phyloP scores from a whole-genome alignment of 1,140 invertebrate species.

The Prorops nasuta region DNA sequence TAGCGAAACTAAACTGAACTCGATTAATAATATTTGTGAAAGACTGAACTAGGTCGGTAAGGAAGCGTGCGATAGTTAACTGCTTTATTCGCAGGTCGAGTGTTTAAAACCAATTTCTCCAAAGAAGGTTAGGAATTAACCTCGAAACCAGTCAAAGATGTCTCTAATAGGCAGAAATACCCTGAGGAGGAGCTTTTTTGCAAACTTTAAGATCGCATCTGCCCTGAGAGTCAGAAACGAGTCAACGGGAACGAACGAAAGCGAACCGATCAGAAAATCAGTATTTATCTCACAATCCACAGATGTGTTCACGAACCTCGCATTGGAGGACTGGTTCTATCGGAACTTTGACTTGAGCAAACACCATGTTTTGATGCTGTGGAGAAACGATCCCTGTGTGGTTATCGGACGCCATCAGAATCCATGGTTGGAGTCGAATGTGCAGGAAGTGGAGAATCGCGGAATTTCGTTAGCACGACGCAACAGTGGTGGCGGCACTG shows the following conservation, averaged over 20 bases:
- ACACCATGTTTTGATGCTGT: constrained; percentile 83
- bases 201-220: no score
- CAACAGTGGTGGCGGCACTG: constrained; percentile 94
- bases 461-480: constrained; percentile 77
- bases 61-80: no score
- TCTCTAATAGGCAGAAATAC: constrained; percentile 27
- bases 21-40: no score
- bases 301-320: constrained; percentile 88
- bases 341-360: constrained; percentile 77
- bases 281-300: constrained; percentile 89
- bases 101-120: no score
- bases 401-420: constrained; percentile 97
- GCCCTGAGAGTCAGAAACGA: no score
- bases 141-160: no score
- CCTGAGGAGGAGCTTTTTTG: no score
- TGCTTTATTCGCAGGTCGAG: no score
- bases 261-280: constrained; percentile 69
- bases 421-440: constrained; percentile 89
- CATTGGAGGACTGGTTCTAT: constrained; percentile 94
- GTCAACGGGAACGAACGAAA: no score
- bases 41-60: no score
- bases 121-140: no score
- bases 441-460: constrained; percentile 61
- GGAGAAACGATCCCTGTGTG: constrained; percentile 89
- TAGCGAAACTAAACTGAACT: no score